Evolutionary conservation across 2,888 invertebrate species (phyloP).

Genomic region (Xiphydria camelus): DNA sequence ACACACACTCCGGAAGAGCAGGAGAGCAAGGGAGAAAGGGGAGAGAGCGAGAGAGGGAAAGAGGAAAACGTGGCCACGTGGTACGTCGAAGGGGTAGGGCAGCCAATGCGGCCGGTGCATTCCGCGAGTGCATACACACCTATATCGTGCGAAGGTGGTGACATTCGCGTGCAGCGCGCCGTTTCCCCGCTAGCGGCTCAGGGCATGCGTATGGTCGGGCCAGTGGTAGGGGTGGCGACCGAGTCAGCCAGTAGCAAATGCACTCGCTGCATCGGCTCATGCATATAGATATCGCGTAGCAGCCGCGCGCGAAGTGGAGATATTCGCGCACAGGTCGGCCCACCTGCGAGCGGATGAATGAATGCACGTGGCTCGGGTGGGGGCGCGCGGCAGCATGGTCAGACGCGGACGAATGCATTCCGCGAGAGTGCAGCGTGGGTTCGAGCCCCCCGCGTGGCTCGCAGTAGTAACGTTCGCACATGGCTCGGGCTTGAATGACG

Average conservation of each 20-base stretch:
- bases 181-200: neutral
- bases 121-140: slow-evolving; percentile 55
- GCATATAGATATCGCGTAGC: slow-evolving; percentile 6
- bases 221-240: neutral
- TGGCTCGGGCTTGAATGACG: too few relatives aligned
- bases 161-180: neutral
- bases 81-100: slow-evolving; percentile 27
- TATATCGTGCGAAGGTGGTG: too few relatives aligned
- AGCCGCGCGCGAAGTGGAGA: too few relatives aligned
- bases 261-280: too few relatives aligned
- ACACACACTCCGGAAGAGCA: too few relatives aligned
- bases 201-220: neutral
- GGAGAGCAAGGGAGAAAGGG: slow-evolving; percentile 35
- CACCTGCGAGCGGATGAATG: slow-evolving; percentile 2
- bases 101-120: slow-evolving; percentile 53
- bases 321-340: slow-evolving; percentile 2
- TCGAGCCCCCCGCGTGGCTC: too few relatives aligned
- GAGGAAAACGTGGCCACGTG: slow-evolving; percentile 22
- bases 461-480: too few relatives aligned
- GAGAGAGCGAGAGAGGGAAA: slow-evolving; percentile 18
- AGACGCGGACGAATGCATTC: too few relatives aligned
- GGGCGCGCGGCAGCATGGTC: slow-evolving; percentile 5
- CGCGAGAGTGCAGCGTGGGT: too few relatives aligned
- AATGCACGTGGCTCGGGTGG: slow-evolving; percentile 10
- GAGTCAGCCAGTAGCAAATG: slow-evolving; percentile 10